Evolutionary conservation across 35 echinoderm and acorn worm species (phyloP).

Genomic region (Apostichopus parvimensis): DNA sequence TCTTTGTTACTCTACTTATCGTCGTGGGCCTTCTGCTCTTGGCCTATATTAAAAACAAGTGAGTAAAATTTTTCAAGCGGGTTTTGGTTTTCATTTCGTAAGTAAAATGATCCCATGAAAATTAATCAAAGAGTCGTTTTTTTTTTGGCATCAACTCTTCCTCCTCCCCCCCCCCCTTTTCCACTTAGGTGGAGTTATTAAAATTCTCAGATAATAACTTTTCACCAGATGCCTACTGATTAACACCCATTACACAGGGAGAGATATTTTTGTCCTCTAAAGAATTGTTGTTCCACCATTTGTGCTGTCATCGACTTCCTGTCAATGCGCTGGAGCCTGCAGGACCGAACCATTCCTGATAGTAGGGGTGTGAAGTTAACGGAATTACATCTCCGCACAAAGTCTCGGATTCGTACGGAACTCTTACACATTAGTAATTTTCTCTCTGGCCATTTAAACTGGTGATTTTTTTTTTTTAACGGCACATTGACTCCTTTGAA

Average conservation of each 20-base stretch:
- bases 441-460: not conserved
- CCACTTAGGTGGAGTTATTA: no score
- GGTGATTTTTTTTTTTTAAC: not conserved
- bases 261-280: not conserved
- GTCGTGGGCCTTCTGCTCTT: conserved; percentile 30
- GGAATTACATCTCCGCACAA: no score
- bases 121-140: no score
- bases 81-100: no score
- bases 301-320: not conserved
- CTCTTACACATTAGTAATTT: not conserved
- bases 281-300: not conserved
- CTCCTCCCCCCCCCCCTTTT: no score
- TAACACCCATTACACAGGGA: no score
- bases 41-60: conserved; percentile 52
- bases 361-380: not conserved
- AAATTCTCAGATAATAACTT: no score
- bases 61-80: not conserved
- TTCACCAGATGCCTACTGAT: no score
- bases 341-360: not conserved
- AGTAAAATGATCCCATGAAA: no score
- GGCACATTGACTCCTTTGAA: conserved; percentile 6
- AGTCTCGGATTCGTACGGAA: no score
- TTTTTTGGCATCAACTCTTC: no score
- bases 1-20: conserved; percentile 24
- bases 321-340: not conserved